phyloP scores from a whole-genome alignment of 2,888 invertebrate genomes.

The Heliconius erato region DNA sequence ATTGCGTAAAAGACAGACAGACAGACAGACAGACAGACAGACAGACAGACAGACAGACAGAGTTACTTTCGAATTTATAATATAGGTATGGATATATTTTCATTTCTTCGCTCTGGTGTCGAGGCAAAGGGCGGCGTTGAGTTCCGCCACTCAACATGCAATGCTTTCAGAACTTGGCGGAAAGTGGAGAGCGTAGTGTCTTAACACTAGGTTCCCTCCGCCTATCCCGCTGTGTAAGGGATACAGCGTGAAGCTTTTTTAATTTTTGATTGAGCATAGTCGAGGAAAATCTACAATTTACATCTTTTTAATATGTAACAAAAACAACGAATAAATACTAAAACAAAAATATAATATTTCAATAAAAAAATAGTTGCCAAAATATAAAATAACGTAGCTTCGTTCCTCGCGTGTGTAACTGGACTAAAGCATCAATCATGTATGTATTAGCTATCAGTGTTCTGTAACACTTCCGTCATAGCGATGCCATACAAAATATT shows the following conservation, averaged over 20 bases:
- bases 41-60: no score
- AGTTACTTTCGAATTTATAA: no score
- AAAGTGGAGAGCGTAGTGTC: background rate
- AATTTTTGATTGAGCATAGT: no score
- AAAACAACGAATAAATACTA: no score
- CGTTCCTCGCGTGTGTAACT: slow-evolving; percentile 1
- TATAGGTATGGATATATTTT: no score
- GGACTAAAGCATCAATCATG: slow-evolving; percentile 37
- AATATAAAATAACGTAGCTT: background rate
- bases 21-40: no score
- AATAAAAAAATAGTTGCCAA: background rate
- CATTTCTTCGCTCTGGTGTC: background rate
- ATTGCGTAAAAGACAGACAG: no score
- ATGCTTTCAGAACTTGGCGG: background rate
- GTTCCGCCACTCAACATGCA: background rate
- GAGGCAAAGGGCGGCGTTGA: background rate
- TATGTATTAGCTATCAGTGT: slow-evolving; percentile 30
- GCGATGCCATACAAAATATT: slow-evolving; percentile 36
- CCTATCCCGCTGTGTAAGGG: background rate
- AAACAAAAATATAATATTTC: no score
- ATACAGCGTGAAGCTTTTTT: background rate
- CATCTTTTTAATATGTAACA: no score
- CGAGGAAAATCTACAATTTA: no score
- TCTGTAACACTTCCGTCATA: slow-evolving; percentile 38
- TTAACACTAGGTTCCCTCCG: background rate